Evolutionary conservation across 2,797 vertebrate genomes (phyloP), one percentile per base, ranked within the genome.

Genomic region (Poecilia picta): DNA sequence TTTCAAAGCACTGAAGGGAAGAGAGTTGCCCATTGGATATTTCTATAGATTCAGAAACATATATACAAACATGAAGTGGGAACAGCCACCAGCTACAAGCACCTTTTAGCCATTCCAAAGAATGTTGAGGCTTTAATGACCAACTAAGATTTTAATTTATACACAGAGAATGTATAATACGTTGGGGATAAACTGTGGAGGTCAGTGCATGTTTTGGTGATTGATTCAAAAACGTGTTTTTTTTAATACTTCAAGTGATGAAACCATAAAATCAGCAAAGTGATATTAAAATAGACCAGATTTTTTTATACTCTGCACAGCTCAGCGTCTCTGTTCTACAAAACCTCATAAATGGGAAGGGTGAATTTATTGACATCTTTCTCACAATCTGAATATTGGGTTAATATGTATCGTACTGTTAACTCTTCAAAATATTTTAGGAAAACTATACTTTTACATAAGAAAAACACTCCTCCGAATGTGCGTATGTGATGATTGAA

Each of bases 31-130:
- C 73, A 43, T 76, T 31, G 36, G 75, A 72, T 72, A 62, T 77
- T 85, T 81, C 33, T 55, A 33, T 76, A 11, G 80, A 74, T 72
- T 36, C 74, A 53, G 2, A 77, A 83, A 59, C 18, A 72, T 25
- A 25, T 53, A 45, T 72, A 78, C 70, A 77, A 79, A 78, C 77
- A 62, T 74, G 28, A 66, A 72, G 53, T 62, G 41, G 59, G 13
- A 72, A 18, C 53, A 81, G 13, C 41, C 16, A 78, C 68, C 33
- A 79, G 36, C 49, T 86, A 15, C 73, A 79, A 82, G 86, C 74
- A 81, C 77, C 36, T 80, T 64, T 77, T 74, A 85, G 15, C 68
- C 82, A 89, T 92, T 94, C 93, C 93, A 93, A 94, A 93, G 90
- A 92, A 57, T 79, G 47, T 76, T 55, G 71, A 89, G 85, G 90